phyloP scores from a whole-genome alignment of 2,113 vertebrate species.

The Onychostruthus taczanowskii region DNA sequence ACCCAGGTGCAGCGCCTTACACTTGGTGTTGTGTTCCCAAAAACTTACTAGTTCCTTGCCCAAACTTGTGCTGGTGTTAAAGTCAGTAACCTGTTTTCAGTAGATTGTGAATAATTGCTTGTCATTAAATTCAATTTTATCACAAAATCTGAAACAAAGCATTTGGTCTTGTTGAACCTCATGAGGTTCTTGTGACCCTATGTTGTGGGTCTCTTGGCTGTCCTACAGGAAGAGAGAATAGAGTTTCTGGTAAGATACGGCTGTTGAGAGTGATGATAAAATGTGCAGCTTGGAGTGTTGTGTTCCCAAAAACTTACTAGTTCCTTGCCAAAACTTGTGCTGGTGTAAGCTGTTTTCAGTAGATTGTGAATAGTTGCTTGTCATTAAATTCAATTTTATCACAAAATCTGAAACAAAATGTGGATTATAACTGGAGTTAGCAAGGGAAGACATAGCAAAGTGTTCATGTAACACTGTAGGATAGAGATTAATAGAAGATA shows the following conservation, averaged over 20 bases:
- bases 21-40: not conserved
- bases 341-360: not conserved
- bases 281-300: not conserved
- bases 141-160: too few relatives aligned
- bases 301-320: not conserved
- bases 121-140: too few relatives aligned
- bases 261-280: not conserved
- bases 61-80: too few relatives aligned
- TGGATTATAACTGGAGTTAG: not conserved
- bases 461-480: fast-evolving
- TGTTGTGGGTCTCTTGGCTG: not conserved
- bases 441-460: fast-evolving
- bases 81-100: too few relatives aligned
- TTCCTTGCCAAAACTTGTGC: not conserved
- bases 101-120: too few relatives aligned
- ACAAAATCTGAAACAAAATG: not conserved
- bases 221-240: not conserved
- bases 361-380: not conserved
- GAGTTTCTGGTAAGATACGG: fast-evolving
- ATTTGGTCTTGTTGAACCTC: not conserved
- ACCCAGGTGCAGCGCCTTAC: not conserved
- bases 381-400: not conserved
- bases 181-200: not conserved
- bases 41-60: too few relatives aligned
- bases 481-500: not conserved